A percentile compares a stretch with the other conserved stretches of the same genome.
Evolutionary conservation across 2,888 invertebrate species (phyloP).

Genomic region (Timema cristinae): DNA sequence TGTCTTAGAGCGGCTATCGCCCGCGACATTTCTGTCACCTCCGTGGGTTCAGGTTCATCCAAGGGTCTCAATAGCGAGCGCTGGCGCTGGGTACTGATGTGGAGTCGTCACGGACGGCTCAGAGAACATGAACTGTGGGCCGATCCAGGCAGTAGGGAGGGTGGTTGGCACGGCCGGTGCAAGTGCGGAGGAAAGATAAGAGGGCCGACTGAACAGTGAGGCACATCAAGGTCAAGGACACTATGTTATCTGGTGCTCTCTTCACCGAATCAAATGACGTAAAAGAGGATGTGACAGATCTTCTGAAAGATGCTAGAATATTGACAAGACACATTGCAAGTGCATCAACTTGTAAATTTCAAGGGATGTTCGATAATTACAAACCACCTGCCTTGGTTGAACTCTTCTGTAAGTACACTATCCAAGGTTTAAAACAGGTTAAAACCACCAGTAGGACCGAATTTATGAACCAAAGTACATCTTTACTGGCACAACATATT

Average conservation of each 20-base stretch:
- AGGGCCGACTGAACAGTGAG: no score
- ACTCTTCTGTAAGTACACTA: constrained; percentile 8
- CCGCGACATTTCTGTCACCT: no score
- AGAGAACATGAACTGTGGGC: no score
- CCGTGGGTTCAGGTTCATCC: no score
- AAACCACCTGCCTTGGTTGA: background rate
- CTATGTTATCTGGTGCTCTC: constrained; percentile 3
- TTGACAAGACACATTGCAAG: background rate
- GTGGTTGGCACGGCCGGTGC: no score
- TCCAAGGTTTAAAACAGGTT: background rate
- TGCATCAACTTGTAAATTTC: background rate
- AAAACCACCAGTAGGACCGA: background rate
- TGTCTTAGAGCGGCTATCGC: no score
- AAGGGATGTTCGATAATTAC: constrained; percentile 6
- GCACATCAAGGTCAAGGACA: no score
- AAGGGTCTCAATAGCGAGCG: no score
- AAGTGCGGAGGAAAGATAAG: no score
- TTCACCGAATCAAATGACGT: background rate
- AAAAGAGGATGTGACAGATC: background rate
- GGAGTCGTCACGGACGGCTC: no score
- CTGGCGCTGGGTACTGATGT: no score
- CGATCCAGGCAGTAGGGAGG: no score
- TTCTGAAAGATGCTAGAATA: constrained; percentile 3
- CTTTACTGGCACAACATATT: constrained; percentile 1
- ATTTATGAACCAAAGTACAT: background rate